Conservation (phyloP, 2,888 invertebrate genomes). For the Yponomeuta malinellus region DNA sequence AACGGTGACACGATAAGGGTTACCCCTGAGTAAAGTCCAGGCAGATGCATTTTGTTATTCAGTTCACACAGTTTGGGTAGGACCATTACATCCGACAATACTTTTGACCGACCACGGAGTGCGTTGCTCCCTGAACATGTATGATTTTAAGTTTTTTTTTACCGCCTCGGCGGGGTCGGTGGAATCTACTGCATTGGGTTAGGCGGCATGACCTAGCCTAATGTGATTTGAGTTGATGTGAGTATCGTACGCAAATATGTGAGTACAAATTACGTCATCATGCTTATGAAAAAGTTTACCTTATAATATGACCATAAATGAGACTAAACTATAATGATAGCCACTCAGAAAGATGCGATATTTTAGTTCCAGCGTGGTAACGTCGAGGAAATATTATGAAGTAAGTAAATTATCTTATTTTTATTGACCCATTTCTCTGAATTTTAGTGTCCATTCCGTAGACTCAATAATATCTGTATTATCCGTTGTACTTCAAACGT, state of each 20-base stretch:
- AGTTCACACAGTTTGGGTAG: conserved; percentile 43
- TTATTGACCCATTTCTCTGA: too few species aligned
- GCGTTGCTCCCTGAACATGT: conserved; percentile 56
- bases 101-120: conserved; percentile 60
- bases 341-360: too few species aligned
- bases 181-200: conserved; percentile 54
- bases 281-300: background rate
- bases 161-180: conserved; percentile 39
- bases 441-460: too few species aligned
- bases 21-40: background rate
- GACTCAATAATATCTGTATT: too few species aligned
- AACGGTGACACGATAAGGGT: background rate
- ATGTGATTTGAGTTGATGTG: conserved; percentile 52
- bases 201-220: conserved; percentile 71
- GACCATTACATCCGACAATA: conserved; percentile 43
- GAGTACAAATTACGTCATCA: background rate
- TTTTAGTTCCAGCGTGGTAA: too few species aligned
- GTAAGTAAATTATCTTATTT: too few species aligned
- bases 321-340: too few species aligned
- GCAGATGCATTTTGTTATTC: conserved; percentile 42
- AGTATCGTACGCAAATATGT: background rate
- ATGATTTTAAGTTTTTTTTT: conserved; percentile 42
- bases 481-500: too few species aligned
- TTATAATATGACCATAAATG: background rate
- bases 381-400: too few species aligned